Conservation (phyloP, 92 coral and sea anemone species). For the Plumapathes pennacea region DNA sequence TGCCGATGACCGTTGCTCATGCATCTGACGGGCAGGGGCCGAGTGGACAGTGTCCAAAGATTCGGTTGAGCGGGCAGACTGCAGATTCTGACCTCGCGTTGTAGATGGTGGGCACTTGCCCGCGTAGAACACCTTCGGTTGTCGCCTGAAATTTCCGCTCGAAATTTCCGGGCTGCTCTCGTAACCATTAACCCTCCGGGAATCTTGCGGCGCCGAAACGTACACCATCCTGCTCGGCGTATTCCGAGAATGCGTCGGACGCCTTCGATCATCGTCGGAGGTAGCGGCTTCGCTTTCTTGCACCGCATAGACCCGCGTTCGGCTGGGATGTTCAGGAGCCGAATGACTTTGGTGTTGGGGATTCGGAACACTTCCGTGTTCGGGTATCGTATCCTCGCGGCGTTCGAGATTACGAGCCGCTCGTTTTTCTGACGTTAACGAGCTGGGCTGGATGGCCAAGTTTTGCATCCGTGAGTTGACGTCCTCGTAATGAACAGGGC, state of each 20-base stretch:
- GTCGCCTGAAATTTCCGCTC: constrained; percentile 6
- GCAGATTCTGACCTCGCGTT: constrained; percentile 14
- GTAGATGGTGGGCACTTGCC: constrained; percentile 9
- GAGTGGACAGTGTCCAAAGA: constrained; percentile 2
- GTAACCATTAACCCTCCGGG: constrained; percentile 20
- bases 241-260: constrained; percentile 15
- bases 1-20: neutral
- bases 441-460: constrained; percentile 27
- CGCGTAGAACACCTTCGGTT: constrained; percentile 27
- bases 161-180: constrained; percentile 9
- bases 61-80: constrained; percentile 12
- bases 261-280: constrained; percentile 14
- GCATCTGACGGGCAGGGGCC: too few species aligned
- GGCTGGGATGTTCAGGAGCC: too few species aligned
- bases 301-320: constrained; percentile 16
- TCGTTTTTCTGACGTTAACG: too few species aligned
- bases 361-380: neutral
- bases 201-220: constrained; percentile 23
- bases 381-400: too few species aligned
- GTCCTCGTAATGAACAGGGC: constrained; percentile 82
- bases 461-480: constrained; percentile 44
- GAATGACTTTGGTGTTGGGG: constrained; percentile 12
- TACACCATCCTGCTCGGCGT: too few species aligned
- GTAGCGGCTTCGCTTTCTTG: constrained; percentile 18
- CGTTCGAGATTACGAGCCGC: too few species aligned